Percentiles rank a stretch among this genome's conserved stretches.
Evolutionary conservation across 2,797 vertebrate species (phyloP).

Genomic region (Urosaurus nigricauda): DNA sequence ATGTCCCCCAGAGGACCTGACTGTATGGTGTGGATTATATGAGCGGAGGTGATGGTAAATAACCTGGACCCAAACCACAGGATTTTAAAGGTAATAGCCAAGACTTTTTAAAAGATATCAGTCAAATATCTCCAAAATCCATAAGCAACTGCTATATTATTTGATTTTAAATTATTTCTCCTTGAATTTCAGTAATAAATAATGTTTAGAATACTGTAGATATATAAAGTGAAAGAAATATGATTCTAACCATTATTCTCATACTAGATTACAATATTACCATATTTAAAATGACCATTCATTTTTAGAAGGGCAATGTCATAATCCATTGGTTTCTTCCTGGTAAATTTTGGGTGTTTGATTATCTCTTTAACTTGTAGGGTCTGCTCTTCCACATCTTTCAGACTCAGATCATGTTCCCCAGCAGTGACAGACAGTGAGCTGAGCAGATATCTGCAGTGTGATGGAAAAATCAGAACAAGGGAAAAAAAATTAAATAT

Average conservation of each 20-base stretch:
- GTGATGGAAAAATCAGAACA: slow-evolving; percentile 24
- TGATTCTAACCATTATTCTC: not conserved
- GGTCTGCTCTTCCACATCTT: slow-evolving; percentile 80
- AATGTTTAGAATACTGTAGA: not conserved
- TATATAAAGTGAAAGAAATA: not conserved
- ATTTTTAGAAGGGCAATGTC: slow-evolving; percentile 88
- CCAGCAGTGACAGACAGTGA: slow-evolving; percentile 74
- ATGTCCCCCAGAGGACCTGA: too few relatives aligned
- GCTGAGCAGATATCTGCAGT: slow-evolving; percentile 56
- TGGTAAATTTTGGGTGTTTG: slow-evolving; percentile 85
- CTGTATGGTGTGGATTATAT: too few relatives aligned
- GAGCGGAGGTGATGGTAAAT: too few relatives aligned
- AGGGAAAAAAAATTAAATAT: not conserved
- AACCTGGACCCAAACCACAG: too few relatives aligned
- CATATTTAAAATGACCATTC: slow-evolving; percentile 81
- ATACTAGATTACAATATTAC: slow-evolving; percentile 70
- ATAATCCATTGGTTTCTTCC: slow-evolving; percentile 83
- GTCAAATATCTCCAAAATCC: not conserved
- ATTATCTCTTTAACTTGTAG: slow-evolving; percentile 78
- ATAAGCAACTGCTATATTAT: not conserved
- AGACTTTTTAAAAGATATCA: too few relatives aligned
- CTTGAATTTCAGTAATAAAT: not conserved
- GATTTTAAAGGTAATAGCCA: too few relatives aligned
- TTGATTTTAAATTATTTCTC: slow-evolving; percentile 1
- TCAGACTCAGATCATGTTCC: slow-evolving; percentile 71